Evolutionary conservation across 2,113 vertebrate species (phyloP).

Genomic region (Monopterus albus): DNA sequence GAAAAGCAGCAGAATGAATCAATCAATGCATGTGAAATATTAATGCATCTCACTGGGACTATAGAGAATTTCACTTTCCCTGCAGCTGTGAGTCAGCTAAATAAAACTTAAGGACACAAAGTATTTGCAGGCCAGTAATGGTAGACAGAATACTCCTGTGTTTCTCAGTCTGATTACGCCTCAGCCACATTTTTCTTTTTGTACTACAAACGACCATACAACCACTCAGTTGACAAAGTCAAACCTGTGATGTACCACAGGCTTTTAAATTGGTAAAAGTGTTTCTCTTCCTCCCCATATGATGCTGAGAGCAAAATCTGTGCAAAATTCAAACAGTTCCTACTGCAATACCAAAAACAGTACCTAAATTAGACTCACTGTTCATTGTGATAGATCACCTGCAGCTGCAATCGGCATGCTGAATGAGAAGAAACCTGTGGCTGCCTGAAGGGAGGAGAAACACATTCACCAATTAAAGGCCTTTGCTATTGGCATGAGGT

Average conservation of each 20-base stretch:
- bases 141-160: constrained; percentile 3
- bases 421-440: background rate
- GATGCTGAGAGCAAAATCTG: background rate
- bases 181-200: constrained; percentile 8
- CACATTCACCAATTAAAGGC: constrained; percentile 9
- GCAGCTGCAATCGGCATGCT: constrained; percentile 13
- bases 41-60: constrained; percentile 21
- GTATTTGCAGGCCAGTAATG: constrained; percentile 2
- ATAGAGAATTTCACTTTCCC: constrained; percentile 8
- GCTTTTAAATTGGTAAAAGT: constrained; percentile 6
- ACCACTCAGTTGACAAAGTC: background rate
- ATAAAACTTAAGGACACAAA: constrained; percentile 30
- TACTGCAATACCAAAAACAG: constrained; percentile 26
- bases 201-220: background rate
- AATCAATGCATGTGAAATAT: constrained; percentile 36
- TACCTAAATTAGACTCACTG: background rate
- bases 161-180: constrained; percentile 8
- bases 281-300: background rate
- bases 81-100: constrained; percentile 43
- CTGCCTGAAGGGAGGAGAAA: background rate
- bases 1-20: constrained; percentile 21
- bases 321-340: background rate
- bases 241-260: background rate
- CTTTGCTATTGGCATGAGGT: background rate
- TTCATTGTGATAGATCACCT: constrained; percentile 20